phyloP scores from a whole-genome alignment of 1,140 invertebrate species.

The Eurosta solidaginis region DNA sequence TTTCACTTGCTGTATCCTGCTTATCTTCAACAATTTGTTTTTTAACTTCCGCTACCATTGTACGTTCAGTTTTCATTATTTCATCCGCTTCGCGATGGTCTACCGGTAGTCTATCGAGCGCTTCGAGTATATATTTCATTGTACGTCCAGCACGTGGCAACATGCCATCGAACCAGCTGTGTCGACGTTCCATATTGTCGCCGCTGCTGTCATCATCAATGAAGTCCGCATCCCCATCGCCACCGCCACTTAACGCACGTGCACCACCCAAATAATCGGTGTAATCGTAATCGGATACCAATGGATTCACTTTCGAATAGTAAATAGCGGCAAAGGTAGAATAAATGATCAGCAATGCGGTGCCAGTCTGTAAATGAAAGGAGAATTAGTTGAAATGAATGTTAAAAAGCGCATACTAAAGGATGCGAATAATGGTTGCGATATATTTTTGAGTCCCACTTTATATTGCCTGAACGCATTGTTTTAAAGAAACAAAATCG shows the following conservation, averaged over 20 bases:
- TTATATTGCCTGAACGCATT: too few relatives aligned
- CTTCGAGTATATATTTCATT: constrained; percentile 54
- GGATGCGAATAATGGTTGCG: too few relatives aligned
- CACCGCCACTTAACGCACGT: constrained; percentile 61
- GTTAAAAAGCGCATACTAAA: too few relatives aligned
- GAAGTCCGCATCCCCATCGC: constrained; percentile 56
- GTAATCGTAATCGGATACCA: constrained; percentile 74
- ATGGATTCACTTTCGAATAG: constrained; percentile 82
- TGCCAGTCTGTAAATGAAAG: constrained; percentile 69
- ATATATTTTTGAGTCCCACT: too few relatives aligned
- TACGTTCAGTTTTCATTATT: not conserved
- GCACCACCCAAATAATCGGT: constrained; percentile 69
- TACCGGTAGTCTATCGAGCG: constrained; percentile 54
- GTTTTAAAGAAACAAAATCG: too few relatives aligned
- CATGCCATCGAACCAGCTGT: constrained; percentile 39
- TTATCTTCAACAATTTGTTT: not conserved
- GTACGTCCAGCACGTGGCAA: constrained; percentile 49
- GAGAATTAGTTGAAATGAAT: constrained; percentile 31
- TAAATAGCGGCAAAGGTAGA: constrained; percentile 82
- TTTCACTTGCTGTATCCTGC: not conserved
- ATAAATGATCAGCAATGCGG: constrained; percentile 77
- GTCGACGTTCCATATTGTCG: not conserved
- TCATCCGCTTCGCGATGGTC: constrained; percentile 38
- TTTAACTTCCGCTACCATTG: not conserved
- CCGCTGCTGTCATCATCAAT: constrained; percentile 43